Base-by-base conservation (phyloP, 2,888 invertebrate genomes). In the Acanthosepion esculentum region DNA sequence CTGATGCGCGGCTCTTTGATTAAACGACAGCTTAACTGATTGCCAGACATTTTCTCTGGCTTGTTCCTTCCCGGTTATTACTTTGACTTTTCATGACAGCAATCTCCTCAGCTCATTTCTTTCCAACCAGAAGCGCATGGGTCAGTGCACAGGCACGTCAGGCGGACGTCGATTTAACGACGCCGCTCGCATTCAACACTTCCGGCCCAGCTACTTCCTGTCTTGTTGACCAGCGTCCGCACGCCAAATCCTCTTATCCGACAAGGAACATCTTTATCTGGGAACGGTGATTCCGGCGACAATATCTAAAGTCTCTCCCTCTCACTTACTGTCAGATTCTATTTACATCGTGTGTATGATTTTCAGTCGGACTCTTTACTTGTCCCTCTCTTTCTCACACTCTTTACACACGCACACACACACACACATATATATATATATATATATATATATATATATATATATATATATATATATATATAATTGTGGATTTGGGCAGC, bases 211-310 rank as follows among this genome's bases (percentile, higher is more conserved):
- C 78, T 78, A 78, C 78, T 78, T 78, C 78, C 78, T 78, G 78
- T n/a, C 78, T 78, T 78, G 78, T 78, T 78, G 78, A n/a, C 78
- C 78, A 33, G n/a, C 78, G 78, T 78, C 78, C 78, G 78, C 78
- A 33, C n/a, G 78, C n/a, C n/a, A 78, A n/a, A 78, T 78, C n/a
- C n/a, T 78, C 78, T 78, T 78, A n/a, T 78, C 78, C 78, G 78
- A 78, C 78, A 59, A 23, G 23, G 59, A 59, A 59, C 59, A 59
- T 20, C 59, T 59, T 59, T 59, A 59, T 59, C 59, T 59, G 26
- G 4, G 23, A 59, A 23, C 26, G 33, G n/a, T 33, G 78, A 78
- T 78, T 78, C 78, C 33, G 33, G 78, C n/a, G 78, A 78, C 78
- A n/a, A 33, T 78, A 12, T 78, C n/a, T n/a, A 33, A 33, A n/a